Evolutionary conservation across 2,888 invertebrate genomes (phyloP).

Genomic region (Campoplex capitator): DNA sequence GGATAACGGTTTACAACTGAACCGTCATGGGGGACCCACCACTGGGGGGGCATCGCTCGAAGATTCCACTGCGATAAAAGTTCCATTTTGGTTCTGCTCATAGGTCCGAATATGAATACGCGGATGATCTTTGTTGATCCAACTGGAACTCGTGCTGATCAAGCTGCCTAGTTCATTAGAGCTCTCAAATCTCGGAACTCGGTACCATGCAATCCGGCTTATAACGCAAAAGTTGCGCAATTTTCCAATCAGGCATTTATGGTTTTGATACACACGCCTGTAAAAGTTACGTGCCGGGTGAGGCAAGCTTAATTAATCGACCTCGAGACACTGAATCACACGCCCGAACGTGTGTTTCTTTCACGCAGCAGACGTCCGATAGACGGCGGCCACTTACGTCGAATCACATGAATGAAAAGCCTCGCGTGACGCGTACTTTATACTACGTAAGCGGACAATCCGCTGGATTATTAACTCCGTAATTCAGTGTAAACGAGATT

Average conservation of each 20-base stretch:
- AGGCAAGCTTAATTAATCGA: conserved; percentile 1
- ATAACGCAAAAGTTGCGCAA: conserved; percentile 18
- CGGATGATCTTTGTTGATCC: neutral
- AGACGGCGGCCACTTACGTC: conserved; percentile 61
- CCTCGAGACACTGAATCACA: conserved; percentile 32
- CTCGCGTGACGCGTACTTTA: conserved; percentile 36
- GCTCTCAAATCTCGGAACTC: neutral
- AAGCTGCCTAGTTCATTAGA: neutral
- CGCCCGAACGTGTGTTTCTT: conserved; percentile 30
- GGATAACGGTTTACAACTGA: neutral
- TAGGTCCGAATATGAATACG: neutral
- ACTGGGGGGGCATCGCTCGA: neutral
- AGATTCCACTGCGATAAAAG: neutral
- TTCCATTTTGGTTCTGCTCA: neutral
- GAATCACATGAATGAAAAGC: conserved; percentile 58
- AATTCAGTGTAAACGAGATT: conserved; percentile 16
- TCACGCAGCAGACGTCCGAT: conserved; percentile 54
- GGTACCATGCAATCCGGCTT: neutral
- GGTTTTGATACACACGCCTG: neutral
- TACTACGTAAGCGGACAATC: conserved; percentile 35
- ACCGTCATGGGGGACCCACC: neutral
- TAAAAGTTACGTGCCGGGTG: neutral
- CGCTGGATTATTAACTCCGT: neutral
- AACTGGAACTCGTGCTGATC: neutral
- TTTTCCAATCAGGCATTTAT: conserved; percentile 7